phyloP scores from a whole-genome alignment of 2,797 vertebrate species.

The Thalassophryne amazonica region DNA sequence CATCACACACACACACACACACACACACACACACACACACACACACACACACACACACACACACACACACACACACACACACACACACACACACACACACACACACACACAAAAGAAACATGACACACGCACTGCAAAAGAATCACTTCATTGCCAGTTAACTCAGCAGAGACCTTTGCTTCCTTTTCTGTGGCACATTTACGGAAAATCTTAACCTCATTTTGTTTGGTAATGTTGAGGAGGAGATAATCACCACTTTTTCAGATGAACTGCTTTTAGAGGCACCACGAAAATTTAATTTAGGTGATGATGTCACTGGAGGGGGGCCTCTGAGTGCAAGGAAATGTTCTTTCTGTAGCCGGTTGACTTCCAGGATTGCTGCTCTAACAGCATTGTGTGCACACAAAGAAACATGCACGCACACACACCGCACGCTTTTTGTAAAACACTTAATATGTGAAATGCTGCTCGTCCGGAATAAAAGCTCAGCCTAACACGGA shows the following conservation, averaged over 20 bases:
- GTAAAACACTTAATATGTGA: constrained; percentile 68
- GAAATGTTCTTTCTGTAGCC: constrained; percentile 57
- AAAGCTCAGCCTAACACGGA: constrained; percentile 60
- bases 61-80: too few species aligned
- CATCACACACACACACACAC: constrained; percentile 22
- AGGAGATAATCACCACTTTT: constrained; percentile 51
- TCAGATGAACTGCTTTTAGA: constrained; percentile 43
- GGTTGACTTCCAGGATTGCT: constrained; percentile 58
- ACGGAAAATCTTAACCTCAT: constrained; percentile 47
- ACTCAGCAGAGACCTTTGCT: constrained; percentile 28
- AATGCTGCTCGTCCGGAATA: constrained; percentile 68
- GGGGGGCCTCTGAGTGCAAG: constrained; percentile 54
- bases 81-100: too few species aligned
- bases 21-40: too few species aligned
- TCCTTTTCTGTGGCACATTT: constrained; percentile 15
- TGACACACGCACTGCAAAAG: constrained; percentile 16
- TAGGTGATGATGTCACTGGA: constrained; percentile 62
- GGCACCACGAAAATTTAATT: constrained; percentile 43
- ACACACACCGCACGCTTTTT: constrained; percentile 35
- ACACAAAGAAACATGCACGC: constrained; percentile 4
- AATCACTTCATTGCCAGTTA: constrained; percentile 32
- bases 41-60: too few species aligned
- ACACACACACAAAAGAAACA: too few species aligned
- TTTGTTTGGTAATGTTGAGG: constrained; percentile 40
- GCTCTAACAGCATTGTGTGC: constrained; percentile 16